These are phyloP conservation scores for Perccottus glenii DNA, from an alignment of 2,113 vertebrate species.

Conservation along the genomic window DNA sequence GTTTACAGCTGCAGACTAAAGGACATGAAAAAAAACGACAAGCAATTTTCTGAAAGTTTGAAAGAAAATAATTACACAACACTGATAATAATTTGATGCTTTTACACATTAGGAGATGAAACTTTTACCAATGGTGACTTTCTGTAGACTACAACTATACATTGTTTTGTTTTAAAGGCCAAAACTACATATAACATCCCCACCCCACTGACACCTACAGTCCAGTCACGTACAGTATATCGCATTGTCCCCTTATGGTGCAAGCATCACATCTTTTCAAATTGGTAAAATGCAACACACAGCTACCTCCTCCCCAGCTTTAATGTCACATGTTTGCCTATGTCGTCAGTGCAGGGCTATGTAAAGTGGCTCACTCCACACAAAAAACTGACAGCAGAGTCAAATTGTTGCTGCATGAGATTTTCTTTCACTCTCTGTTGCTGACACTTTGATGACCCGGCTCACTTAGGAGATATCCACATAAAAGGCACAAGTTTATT, in stretches of 20 bases:
- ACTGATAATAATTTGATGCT: too few relatives aligned
- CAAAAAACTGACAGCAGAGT: conserved; percentile 48
- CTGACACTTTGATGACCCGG: conserved; percentile 55
- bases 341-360: conserved; percentile 36
- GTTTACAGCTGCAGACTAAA: too few relatives aligned
- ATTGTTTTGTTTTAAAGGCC: too few relatives aligned
- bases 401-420: conserved; percentile 49
- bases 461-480: conserved; percentile 13
- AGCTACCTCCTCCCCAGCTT: conserved; percentile 22
- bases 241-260: not conserved
- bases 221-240: not conserved
- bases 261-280: conserved; percentile 22
- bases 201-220: not conserved
- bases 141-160: too few relatives aligned
- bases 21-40: too few relatives aligned
- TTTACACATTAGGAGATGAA: too few relatives aligned
- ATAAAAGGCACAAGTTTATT: conserved; percentile 9
- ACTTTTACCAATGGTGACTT: too few relatives aligned
- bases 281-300: conserved; percentile 6
- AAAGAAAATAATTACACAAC: too few relatives aligned
- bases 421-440: conserved; percentile 54
- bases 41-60: too few relatives aligned
- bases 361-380: conserved; percentile 50
- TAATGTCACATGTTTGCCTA: conserved; percentile 33
- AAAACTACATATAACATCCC: too few relatives aligned